Evolutionary conservation across 2,797 vertebrate genomes (phyloP), one percentile per base, ranked within the genome.

Genomic region (Pipistrellus nathusii): DNA sequence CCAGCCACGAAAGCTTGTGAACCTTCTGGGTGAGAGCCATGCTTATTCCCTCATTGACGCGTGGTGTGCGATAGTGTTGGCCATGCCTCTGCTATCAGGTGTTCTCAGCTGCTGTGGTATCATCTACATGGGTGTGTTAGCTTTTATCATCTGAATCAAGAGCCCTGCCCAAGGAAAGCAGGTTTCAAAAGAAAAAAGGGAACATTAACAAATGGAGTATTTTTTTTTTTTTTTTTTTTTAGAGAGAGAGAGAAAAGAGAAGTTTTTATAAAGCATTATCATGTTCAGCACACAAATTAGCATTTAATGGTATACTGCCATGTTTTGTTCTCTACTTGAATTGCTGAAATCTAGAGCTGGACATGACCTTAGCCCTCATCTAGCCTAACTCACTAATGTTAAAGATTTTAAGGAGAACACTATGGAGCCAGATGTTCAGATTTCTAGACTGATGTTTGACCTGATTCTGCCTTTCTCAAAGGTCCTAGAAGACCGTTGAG

Each of bases 301-400:
- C 57, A 87, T 25, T 93, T 95, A 93, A 96, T 87, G 76, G 35
- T 27, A 78, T 46, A 44, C 38, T 93, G 84, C 66, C 46, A 72
- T 57, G 41, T 76, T 93, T 64, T 71, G 46, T 76, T 88, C 95
- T 77, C 71, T 93, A 9, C 21, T 81, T 23, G 8, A 92, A 88
- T 15, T 91, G 75, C 59, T 30, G 3, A 92, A 91, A 55, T 68
- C 72, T 53, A 73, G 32, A 32, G 21, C 72, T 89, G 48, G 81
- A 78, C 53, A 27, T 12, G 44, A 93, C 69, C 71, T 90, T 41
- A 69, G 76, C 85, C 41, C 35, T 66, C 38, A 86, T 66, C 80
- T 81, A 76, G 5, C 73, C 15, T 62, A 92, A 76, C 20, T 48
- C 62, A 41, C 55, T 96, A 81, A 93, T 89, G 95, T 95, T 59